Conservation (phyloP, 2,888 invertebrate genomes). For the Heliconius hortense region DNA sequence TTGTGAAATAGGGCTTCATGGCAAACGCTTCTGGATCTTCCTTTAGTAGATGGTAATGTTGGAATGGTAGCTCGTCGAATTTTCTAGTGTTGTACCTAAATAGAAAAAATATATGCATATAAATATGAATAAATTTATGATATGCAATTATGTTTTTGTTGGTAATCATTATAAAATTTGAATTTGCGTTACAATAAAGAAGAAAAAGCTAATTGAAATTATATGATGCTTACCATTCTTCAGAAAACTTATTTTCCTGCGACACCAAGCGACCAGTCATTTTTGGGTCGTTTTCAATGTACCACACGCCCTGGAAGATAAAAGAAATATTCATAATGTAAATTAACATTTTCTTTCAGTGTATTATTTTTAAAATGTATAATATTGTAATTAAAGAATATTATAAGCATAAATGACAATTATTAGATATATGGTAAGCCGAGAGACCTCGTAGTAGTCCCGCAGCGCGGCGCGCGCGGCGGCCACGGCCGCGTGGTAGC, state of each 20-base stretch:
- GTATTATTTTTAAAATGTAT: too few relatives aligned
- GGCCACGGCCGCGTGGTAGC: constrained; percentile 81
- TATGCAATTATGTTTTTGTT: not conserved
- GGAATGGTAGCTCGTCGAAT: constrained; percentile 91
- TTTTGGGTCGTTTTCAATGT: constrained; percentile 78
- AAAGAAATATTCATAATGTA: not conserved
- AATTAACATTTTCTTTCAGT: not conserved
- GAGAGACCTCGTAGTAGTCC: constrained; percentile 82
- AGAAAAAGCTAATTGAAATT: not conserved
- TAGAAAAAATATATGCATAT: not conserved
- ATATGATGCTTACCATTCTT: constrained; percentile 64
- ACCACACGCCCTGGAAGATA: constrained; percentile 82
- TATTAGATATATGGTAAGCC: too few relatives aligned
- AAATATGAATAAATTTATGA: too few relatives aligned
- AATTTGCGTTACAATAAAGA: not conserved
- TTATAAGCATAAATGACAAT: too few relatives aligned
- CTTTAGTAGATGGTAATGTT: constrained; percentile 84
- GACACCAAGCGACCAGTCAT: constrained; percentile 82
- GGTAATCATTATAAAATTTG: not conserved
- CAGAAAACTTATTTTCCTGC: constrained; percentile 80
- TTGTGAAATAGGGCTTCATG: constrained; percentile 86
- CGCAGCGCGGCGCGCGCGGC: constrained; percentile 75
- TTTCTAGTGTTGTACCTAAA: constrained; percentile 89
- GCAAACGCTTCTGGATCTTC: constrained; percentile 82
- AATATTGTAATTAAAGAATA: too few relatives aligned